Conservation (phyloP, 2,113 vertebrate species). For the Hydrolagus affinis region DNA sequence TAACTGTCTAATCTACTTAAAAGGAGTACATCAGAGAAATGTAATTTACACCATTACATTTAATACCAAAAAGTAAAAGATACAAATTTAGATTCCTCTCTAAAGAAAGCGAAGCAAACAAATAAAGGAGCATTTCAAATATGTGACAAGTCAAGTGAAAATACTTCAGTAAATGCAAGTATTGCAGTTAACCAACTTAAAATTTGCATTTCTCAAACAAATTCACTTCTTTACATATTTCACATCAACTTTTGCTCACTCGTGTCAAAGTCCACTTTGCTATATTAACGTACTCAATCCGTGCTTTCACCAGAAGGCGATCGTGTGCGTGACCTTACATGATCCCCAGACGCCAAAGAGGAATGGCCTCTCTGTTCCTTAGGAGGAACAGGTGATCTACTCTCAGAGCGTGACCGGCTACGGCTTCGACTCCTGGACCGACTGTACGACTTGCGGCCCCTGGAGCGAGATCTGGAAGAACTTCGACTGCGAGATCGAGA, state of each 20-base stretch:
- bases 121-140: conserved; percentile 15
- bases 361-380: conserved; percentile 71
- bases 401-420: conserved; percentile 65
- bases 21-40: conserved; percentile 29
- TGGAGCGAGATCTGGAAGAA: conserved; percentile 74
- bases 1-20: conserved; percentile 23
- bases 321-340: conserved; percentile 65
- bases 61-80: conserved; percentile 31
- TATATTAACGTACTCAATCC: conserved; percentile 46
- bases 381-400: conserved; percentile 66
- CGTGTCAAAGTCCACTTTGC: conserved; percentile 5
- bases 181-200: conserved; percentile 27
- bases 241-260: conserved; percentile 18
- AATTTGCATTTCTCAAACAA: neutral
- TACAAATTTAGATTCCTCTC: neutral
- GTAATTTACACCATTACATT: conserved; percentile 32
- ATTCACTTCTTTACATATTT: conserved; percentile 7
- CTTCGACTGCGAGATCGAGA: conserved; percentile 81
- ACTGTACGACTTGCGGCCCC: conserved; percentile 72
- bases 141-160: conserved; percentile 28
- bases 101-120: conserved; percentile 10
- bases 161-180: conserved; percentile 22
- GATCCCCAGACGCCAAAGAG: conserved; percentile 64
- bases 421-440: conserved; percentile 60
- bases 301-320: conserved; percentile 53